Percentiles rank a stretch among this genome's conserved stretches.
Conservation (phyloP, 2,888 invertebrate genomes). For the Ametastegia equiseti region DNA sequence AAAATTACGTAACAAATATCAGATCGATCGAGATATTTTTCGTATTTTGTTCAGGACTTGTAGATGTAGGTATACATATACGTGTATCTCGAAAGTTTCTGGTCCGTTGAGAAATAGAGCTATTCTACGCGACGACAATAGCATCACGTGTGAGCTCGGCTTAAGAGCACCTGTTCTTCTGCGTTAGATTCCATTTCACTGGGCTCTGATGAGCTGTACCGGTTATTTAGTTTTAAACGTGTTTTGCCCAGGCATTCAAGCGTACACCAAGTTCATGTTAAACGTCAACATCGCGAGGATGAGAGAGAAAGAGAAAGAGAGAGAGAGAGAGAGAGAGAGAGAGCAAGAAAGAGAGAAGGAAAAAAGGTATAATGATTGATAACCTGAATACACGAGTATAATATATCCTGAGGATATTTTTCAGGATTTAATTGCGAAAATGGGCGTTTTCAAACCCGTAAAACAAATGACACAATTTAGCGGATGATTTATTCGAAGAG, state of each 20-base stretch:
- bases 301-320: neutral
- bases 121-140: slow-evolving; percentile 38
- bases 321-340: neutral
- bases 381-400: neutral
- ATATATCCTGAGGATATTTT: slow-evolving; percentile 18
- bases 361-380: slow-evolving; percentile 37
- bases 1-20: neutral
- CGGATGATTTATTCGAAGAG: slow-evolving; percentile 8
- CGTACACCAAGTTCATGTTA: slow-evolving; percentile 30
- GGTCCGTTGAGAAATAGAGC: slow-evolving; percentile 17
- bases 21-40: neutral
- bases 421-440: slow-evolving; percentile 9
- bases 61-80: neutral
- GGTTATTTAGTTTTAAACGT: slow-evolving; percentile 38
- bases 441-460: neutral
- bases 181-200: slow-evolving; percentile 45
- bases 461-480: slow-evolving; percentile 21
- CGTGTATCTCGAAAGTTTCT: neutral
- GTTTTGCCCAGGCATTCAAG: slow-evolving; percentile 34
- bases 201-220: slow-evolving; percentile 37
- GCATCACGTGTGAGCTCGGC: slow-evolving; percentile 34
- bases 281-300: slow-evolving; percentile 31
- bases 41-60: neutral
- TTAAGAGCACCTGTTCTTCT: slow-evolving; percentile 43
- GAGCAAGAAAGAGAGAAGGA: neutral